Base-by-base conservation (phyloP, 92 coral and sea anemone genomes). In the Isaurus tuberculatus region DNA sequence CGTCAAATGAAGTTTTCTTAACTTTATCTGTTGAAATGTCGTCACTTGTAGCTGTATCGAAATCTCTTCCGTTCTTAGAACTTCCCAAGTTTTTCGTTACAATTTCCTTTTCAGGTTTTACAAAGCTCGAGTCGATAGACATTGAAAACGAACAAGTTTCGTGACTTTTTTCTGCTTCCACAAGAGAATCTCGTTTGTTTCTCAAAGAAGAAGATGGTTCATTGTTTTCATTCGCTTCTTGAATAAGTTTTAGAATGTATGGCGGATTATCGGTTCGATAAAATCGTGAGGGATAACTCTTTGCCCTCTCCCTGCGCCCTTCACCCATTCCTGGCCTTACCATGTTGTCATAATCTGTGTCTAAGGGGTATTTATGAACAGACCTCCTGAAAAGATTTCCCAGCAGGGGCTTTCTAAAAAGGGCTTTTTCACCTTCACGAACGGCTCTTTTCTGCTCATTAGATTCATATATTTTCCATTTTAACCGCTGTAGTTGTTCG, bases 401-500 rank as follows among this genome's bases (percentile, higher is more conserved):
- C 70, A 10, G 40, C 8, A 20, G 80, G 42, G 13, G 8, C 23
- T 26, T 25, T 25, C 11, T 71, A 42, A 43, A 8, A 13, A 3
- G 58, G 32, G 42, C 15, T 75, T 75, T 57, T 28, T 28, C 25
- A 15, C 9, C 33, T 11, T 11, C 66, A 4, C 34, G 33, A 23
- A 27, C 15, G 42, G 20, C 22, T 36, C 65, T 64, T 82, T 73
- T 65, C 63, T 48, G 79, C 6, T 53, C 33, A 79, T 88, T 88
- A 0, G n/a, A 43, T 31, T 84, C 81, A 30, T 77, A 84, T 46
- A 79, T 84, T 61, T 88, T 65, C 44, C 51, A 49, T 72, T 88
- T 88, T 29, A 88, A 49, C 55, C 75, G 83, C 17, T 88, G 75
- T 19, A 88, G 77, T 34, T 83, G 65, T 63, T 84, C 68, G 9